A percentile compares a stretch with the other conserved stretches of the same genome.
These are phyloP conservation scores for Microcaecilia unicolor DNA, from an alignment of 2,797 vertebrate species.

Conservation along the genomic window DNA sequence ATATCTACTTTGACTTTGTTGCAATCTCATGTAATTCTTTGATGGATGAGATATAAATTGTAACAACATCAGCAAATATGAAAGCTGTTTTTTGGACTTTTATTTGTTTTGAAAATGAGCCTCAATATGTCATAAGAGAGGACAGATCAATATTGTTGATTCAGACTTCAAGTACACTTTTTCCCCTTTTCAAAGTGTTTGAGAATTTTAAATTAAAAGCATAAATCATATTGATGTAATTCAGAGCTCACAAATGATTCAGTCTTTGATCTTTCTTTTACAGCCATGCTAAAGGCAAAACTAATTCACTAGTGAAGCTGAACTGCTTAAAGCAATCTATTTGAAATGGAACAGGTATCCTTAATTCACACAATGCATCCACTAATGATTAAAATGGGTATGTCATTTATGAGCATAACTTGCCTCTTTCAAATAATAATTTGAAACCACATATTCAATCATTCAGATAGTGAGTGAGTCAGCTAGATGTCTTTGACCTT, in stretches of 20 bases:
- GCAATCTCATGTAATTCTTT: too few species aligned
- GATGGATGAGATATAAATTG: too few species aligned
- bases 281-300: conserved; percentile 27
- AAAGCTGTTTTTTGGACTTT: too few species aligned
- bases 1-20: too few species aligned
- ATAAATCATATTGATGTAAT: conserved; percentile 34
- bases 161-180: conserved; percentile 12
- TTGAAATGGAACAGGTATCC: conserved; percentile 33
- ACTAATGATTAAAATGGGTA: conserved; percentile 11
- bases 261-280: conserved; percentile 33
- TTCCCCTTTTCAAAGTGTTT: conserved; percentile 3
- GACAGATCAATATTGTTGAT: conserved; percentile 13
- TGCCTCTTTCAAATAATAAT: conserved; percentile 5
- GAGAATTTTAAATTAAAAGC: conserved; percentile 42
- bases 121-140: background rate
- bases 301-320: conserved; percentile 27
- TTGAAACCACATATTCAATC: background rate
- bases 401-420: conserved; percentile 4
- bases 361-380: conserved; percentile 16
- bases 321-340: conserved; percentile 31
- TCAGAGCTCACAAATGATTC: conserved; percentile 29
- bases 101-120: too few species aligned
- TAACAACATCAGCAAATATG: too few species aligned
- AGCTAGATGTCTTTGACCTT: background rate
- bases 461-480: background rate